These are phyloP conservation scores for Drosophila ananassae DNA, from an alignment of 1,140 invertebrate species.

Conservation along the genomic window DNA sequence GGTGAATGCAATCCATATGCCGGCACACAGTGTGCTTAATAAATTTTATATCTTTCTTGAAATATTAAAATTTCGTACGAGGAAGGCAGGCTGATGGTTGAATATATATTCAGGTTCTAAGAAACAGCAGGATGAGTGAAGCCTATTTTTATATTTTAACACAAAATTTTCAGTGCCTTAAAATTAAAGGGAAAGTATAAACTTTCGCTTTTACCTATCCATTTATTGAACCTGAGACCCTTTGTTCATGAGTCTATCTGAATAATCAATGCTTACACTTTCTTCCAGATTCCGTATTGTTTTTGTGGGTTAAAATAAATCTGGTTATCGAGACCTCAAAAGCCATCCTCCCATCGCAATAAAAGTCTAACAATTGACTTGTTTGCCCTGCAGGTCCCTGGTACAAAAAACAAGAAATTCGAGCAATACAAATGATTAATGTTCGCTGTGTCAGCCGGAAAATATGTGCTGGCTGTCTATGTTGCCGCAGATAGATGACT, in stretches of 20 bases:
- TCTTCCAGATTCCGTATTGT: background rate
- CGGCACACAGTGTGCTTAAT: conserved; percentile 44
- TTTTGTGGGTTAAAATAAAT: conserved; percentile 6
- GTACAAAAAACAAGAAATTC: conserved; percentile 6
- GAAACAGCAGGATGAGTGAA: background rate
- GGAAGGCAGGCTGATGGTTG: background rate
- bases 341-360: conserved; percentile 16
- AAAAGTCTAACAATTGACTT: conserved; percentile 61
- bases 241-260: conserved; percentile 1
- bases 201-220: background rate
- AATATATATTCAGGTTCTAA: conserved; percentile 12
- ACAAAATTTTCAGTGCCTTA: background rate
- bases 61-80: conserved; percentile 51
- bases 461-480: conserved; percentile 71
- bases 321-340: conserved; percentile 15
- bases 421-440: conserved; percentile 74
- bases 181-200: background rate
- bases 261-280: background rate
- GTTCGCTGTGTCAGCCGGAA: conserved; percentile 70
- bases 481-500: conserved; percentile 35
- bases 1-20: conserved; percentile 37
- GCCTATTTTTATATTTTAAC: background rate
- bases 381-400: conserved; percentile 50
- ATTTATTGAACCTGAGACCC: background rate
- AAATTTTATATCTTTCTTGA: conserved; percentile 68